A percentile compares a stretch with the other conserved stretches of the same genome.
Evolutionary conservation across 2,888 invertebrate species (phyloP).

Genomic region (Drepana falcataria): DNA sequence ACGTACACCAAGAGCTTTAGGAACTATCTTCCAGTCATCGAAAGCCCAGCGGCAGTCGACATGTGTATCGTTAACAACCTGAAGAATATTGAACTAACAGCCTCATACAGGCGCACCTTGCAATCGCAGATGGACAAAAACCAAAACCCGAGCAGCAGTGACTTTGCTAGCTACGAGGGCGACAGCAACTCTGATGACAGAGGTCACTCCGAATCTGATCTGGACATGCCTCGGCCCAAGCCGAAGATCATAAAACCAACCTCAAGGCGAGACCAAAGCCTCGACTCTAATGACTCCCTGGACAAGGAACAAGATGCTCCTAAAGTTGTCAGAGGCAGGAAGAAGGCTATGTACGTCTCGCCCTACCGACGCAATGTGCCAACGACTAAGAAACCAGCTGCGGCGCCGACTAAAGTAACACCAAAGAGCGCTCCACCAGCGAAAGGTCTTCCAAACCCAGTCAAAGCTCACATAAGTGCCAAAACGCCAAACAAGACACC

Average conservation of each 20-base stretch:
- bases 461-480: slow-evolving; percentile 48
- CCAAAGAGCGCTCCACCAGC: slow-evolving; percentile 35
- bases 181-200: slow-evolving; percentile 80
- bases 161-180: slow-evolving; percentile 74
- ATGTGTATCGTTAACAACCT: slow-evolving; percentile 69
- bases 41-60: slow-evolving; percentile 65
- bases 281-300: slow-evolving; percentile 67
- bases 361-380: slow-evolving; percentile 69
- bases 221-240: slow-evolving; percentile 61
- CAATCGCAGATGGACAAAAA: slow-evolving; percentile 29
- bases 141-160: slow-evolving; percentile 54
- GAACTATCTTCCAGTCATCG: slow-evolving; percentile 69
- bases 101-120: slow-evolving; percentile 46
- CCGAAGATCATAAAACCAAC: slow-evolving; percentile 80
- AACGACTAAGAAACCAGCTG: slow-evolving; percentile 45
- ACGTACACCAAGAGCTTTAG: slow-evolving; percentile 78
- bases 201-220: slow-evolving; percentile 66
- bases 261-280: slow-evolving; percentile 54
- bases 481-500: slow-evolving; percentile 48
- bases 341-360: slow-evolving; percentile 84
- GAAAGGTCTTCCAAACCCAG: slow-evolving; percentile 31
- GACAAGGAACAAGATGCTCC: slow-evolving; percentile 63
- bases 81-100: slow-evolving; percentile 68
- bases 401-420: slow-evolving; percentile 25
- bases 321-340: slow-evolving; percentile 81